Evolutionary conservation across 1,140 invertebrate species (phyloP), one percentile per base, ranked within the genome.

Genomic region (Eciton burchellii): DNA sequence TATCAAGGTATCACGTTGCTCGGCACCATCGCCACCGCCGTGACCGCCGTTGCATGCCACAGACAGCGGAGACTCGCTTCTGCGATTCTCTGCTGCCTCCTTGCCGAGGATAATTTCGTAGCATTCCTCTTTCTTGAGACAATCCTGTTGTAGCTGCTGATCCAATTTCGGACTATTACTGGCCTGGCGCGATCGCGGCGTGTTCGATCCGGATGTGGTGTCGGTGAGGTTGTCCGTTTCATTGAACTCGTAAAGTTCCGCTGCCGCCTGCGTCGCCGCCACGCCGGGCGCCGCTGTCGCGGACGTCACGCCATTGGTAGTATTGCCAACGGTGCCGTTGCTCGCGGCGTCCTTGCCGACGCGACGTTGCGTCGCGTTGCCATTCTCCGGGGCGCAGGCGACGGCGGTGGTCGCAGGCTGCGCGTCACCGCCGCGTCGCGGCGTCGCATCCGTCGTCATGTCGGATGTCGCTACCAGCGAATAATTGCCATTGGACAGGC

Each of bases 401-500:
- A 35, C 93, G 89, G 84, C 93, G 43, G 93, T 93, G 19, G 94
- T 92, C 35, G 88, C 92, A 8, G 91, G 72, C 72, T 76, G 72
- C 16, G 59, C 87, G 82, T 91, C 62, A 29, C 47, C 73, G 29
- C 47, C 74, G 65, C 93, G 85, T 82, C 24, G 81, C 52, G 85
- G 70, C 12, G 81, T 83, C 16, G 70, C 74, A 47, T 92, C 89
- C 2, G 89, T 91, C 70, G 90, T 92, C 76, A 91, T 92, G 45
- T 92, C 88, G 54, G 92, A 92, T 74, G 90, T 93, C 41, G 95
- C 95, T 1, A 96, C 95, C 52, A 96, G 91, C 21, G 95, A 95
- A 87, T 96, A 96, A 91, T 96, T 96, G 3, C 95, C 96, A 92
- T 96, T 96, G 56, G 94, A 94, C 79, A 96, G 91, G 87, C 95